phyloP scores from a whole-genome alignment of 1,140 invertebrate genomes.

The Lerema accius region DNA sequence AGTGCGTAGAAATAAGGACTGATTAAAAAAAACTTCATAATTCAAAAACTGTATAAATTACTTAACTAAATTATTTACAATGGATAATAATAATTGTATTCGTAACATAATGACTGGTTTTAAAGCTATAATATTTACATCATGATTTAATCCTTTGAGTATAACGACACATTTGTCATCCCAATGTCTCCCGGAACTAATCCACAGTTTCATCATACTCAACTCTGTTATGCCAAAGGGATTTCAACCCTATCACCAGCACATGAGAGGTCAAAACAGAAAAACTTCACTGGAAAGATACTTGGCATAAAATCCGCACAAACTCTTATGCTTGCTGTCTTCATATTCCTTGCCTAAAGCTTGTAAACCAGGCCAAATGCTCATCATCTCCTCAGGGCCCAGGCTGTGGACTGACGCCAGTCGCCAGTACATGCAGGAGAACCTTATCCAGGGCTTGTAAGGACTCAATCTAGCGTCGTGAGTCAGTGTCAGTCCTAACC shows the following conservation, averaged over 20 bases:
- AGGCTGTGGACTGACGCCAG: slow-evolving; percentile 57
- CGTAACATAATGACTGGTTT: too few species aligned
- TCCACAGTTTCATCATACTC: neutral
- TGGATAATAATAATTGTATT: too few species aligned
- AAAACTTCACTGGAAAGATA: slow-evolving; percentile 45
- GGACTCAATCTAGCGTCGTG: slow-evolving; percentile 64
- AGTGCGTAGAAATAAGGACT: too few species aligned
- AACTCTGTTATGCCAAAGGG: neutral
- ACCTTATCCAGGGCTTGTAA: slow-evolving; percentile 51
- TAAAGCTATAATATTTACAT: too few species aligned
- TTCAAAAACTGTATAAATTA: too few species aligned
- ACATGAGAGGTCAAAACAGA: slow-evolving; percentile 46
- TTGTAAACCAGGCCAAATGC: slow-evolving; percentile 45
- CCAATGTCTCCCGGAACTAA: too few species aligned
- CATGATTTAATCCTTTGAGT: too few species aligned
- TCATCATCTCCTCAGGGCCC: slow-evolving; percentile 45
- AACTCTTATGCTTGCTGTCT: slow-evolving; percentile 9
- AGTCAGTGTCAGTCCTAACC: slow-evolving; percentile 43
- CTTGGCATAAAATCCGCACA: slow-evolving; percentile 44
- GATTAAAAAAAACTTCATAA: too few species aligned
- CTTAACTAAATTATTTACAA: too few species aligned
- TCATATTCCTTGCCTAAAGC: slow-evolving; percentile 30
- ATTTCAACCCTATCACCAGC: neutral
- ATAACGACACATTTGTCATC: too few species aligned
- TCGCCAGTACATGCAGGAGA: slow-evolving; percentile 49